Evolutionary conservation across 2,888 invertebrate species (phyloP), one percentile per base, ranked within the genome.

Genomic region (Lasioglossum lativentre): DNA sequence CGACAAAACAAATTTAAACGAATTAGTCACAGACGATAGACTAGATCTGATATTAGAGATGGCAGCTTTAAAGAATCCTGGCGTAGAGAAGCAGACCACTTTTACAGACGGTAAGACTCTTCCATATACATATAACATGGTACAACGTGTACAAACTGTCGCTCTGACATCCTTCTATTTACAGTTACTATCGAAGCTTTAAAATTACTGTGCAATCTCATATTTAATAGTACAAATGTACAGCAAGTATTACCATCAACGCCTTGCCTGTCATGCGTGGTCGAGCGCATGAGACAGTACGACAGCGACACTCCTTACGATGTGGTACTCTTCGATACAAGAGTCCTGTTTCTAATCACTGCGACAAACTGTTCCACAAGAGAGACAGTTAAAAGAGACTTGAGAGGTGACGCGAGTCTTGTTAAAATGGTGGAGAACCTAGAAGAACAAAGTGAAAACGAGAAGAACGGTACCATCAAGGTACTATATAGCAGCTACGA

Each of bases 171-270:
- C 2, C n/a, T 40, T 27, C 3, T 75, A n/a, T 56, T 86, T 92
- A 82, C 96, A 94, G 95, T 97, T 40, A 96, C 96, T 3, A 96
- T 98, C 10, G 99, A 99, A 95, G 97, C 98, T 0, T 95, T 98
- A 78, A 99, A 99, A 95, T 97, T 98, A 93, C 95, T 99, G 16
- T 98, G 98, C 94, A 99, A 99, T 95, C 96, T 99, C 89, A 96
- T 98, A 78, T 99, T 97, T 94, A 98, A 99, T 94, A 97, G 97
- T 93, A 91, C 93, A 4, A 96, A 96, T 77, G 96, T 97, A 16
- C 97, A 97, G 90, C 95, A 95, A 70, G 95, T 96, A 88, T 83
- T 93, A 78, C 77, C 86, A 40, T 87, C 90, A 56, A 93, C 93
- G 19, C 34, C 79, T 30, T 94, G 93, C 75, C 83, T 95, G 71